Conservation (phyloP, 2,797 vertebrate species). For the Myotis findleyi region DNA sequence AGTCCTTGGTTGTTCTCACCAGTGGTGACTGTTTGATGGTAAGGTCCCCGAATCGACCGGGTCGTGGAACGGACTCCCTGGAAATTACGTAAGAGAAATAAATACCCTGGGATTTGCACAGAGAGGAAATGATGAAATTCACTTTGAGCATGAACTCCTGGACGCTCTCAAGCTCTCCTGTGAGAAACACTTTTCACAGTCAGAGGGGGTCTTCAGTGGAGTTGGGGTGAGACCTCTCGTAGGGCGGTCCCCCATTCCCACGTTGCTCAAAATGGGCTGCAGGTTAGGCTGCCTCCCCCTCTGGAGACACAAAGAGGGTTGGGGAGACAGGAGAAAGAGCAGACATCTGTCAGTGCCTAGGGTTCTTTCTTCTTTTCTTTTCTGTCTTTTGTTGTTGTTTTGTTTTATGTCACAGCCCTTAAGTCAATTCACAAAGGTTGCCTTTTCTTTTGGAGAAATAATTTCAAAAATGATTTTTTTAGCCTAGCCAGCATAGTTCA, state of each 20-base stretch:
- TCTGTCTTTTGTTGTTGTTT: background rate
- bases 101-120: slow-evolving; percentile 73
- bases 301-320: background rate
- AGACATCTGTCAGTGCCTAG: background rate
- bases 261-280: background rate
- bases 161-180: slow-evolving; percentile 52
- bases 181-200: slow-evolving; percentile 65
- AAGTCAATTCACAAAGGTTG: background rate
- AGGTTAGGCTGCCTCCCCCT: background rate
- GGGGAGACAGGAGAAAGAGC: background rate
- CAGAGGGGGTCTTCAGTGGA: background rate
- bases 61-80: slow-evolving; percentile 71
- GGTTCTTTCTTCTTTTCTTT: background rate
- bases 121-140: slow-evolving; percentile 80
- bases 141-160: slow-evolving; percentile 59
- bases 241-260: background rate
- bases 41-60: slow-evolving; percentile 55
- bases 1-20: slow-evolving; percentile 83
- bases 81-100: slow-evolving; percentile 83
- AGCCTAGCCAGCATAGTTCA: no score
- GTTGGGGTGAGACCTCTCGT: background rate
- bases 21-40: slow-evolving; percentile 66
- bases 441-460: slow-evolving; percentile 20
- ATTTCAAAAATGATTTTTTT: background rate
- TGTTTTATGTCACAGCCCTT: background rate